Conservation (phyloP, 2,113 vertebrate genomes). For the Motacilla tschutschensis region DNA sequence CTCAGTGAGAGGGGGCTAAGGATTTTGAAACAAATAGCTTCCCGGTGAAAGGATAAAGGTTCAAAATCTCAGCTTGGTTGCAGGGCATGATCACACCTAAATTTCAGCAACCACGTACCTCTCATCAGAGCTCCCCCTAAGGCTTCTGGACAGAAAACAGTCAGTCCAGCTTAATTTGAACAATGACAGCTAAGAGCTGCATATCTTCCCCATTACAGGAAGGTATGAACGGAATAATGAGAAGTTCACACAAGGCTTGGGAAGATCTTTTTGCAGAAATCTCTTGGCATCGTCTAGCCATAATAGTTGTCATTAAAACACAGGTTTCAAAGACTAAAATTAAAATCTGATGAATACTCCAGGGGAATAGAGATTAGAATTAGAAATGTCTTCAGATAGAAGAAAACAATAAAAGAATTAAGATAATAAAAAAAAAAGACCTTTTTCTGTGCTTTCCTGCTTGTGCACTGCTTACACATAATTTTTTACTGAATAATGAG, state of each 20-base stretch:
- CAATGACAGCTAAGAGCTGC: background rate
- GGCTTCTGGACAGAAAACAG: background rate
- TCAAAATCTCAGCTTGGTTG: background rate
- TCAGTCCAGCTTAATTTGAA: background rate
- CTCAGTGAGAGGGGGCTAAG: background rate
- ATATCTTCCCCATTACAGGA: background rate
- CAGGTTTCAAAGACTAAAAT: background rate
- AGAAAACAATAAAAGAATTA: background rate
- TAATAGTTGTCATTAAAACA: background rate
- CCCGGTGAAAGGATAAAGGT: background rate
- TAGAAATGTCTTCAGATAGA: background rate
- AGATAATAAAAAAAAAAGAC: background rate
- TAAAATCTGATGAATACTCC: background rate
- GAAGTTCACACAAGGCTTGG: background rate
- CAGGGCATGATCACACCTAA: background rate
- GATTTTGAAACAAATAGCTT: conserved; percentile 1
- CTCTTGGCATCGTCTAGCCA: rapidly evolving
- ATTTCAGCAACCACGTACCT: background rate
- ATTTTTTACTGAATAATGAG: background rate
- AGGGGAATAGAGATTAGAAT: background rate
- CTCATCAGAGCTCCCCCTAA: background rate
- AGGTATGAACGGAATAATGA: background rate
- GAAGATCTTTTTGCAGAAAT: background rate
- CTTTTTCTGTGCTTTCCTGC: background rate
- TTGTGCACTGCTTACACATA: background rate